These are phyloP conservation scores for Diarsia rubi DNA, from an alignment of 2,888 invertebrate genomes.

Conservation along the genomic window DNA sequence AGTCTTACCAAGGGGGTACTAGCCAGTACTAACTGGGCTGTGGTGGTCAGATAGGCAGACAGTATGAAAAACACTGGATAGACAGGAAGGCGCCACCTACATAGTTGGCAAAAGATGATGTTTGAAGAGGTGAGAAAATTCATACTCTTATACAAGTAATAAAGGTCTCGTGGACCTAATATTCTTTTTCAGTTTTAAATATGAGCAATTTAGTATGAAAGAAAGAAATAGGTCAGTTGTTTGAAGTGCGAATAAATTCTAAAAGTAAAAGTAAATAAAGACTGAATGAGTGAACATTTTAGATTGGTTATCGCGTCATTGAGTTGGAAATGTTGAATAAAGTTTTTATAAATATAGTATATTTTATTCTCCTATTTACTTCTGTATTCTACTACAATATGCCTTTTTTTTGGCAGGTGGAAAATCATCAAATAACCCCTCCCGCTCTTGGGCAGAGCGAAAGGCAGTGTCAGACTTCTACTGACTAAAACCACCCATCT, in stretches of 20 bases:
- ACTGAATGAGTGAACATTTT: slow-evolving; percentile 18
- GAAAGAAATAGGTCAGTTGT: slow-evolving; percentile 28
- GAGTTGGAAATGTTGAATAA: not conserved
- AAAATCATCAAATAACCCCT: no score
- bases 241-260: not conserved
- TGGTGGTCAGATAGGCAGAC: not conserved
- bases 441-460: no score
- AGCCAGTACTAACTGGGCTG: not conserved
- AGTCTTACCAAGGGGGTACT: not conserved
- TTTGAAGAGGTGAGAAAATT: no score
- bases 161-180: not conserved
- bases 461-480: no score
- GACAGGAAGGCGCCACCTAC: no score
- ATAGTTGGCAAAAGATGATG: no score
- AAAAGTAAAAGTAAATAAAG: slow-evolving; percentile 5
- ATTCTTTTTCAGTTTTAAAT: slow-evolving; percentile 2
- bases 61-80: not conserved
- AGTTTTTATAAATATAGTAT: not conserved
- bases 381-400: no score
- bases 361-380: not conserved
- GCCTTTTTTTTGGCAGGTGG: no score
- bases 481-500: no score
- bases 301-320: slow-evolving; percentile 2
- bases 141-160: not conserved
- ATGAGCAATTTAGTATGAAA: not conserved